Evolutionary conservation across 2,888 invertebrate species (phyloP).

Genomic region (Sminthurinus aureus): DNA sequence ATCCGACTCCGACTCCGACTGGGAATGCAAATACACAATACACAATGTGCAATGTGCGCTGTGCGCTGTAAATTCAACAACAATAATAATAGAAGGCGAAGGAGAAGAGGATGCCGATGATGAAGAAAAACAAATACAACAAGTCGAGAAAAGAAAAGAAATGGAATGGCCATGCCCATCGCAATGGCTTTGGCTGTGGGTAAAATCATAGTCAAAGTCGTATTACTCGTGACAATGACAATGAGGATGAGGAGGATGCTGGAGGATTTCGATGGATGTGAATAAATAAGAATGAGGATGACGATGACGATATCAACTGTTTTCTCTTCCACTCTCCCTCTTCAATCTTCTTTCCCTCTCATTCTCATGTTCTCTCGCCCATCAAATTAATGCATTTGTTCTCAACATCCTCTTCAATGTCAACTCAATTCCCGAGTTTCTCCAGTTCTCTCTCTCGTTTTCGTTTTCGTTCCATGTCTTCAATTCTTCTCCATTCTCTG

Average conservation of each 20-base stretch:
- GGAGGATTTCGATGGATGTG: too few species aligned
- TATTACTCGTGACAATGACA: too few species aligned
- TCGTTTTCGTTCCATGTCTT: background rate
- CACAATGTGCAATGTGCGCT: background rate
- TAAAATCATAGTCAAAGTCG: too few species aligned
- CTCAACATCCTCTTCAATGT: constrained; percentile 4
- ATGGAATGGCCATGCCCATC: background rate
- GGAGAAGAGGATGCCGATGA: background rate
- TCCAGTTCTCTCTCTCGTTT: background rate
- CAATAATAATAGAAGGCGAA: background rate
- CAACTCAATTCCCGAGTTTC: constrained; percentile 3
- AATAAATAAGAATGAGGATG: background rate
- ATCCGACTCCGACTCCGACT: too few species aligned
- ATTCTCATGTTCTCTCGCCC: constrained; percentile 22
- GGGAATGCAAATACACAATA: too few species aligned
- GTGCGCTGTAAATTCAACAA: background rate
- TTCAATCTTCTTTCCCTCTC: background rate
- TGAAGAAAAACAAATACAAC: background rate
- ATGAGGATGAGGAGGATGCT: too few species aligned
- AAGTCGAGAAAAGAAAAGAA: background rate
- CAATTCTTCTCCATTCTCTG: too few species aligned
- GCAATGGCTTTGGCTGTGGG: background rate
- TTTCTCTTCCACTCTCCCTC: background rate
- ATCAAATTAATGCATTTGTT: constrained; percentile 46
- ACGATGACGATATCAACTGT: background rate